phyloP scores from a whole-genome alignment of 2,888 invertebrate genomes.

The Plebejus anna region DNA sequence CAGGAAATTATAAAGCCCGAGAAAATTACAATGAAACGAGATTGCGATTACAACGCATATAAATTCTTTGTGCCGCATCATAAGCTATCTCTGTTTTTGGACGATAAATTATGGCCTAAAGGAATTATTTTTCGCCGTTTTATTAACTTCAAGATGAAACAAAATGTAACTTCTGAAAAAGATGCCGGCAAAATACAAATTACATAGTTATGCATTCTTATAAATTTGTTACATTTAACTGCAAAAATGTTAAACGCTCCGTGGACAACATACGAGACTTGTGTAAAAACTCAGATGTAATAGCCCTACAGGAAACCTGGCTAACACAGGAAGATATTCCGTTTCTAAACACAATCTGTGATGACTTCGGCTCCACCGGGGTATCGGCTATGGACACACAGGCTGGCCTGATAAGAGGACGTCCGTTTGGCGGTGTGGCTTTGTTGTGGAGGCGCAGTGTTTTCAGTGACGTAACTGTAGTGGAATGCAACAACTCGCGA shows the following conservation, averaged over 20 bases:
- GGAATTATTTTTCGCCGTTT: conserved; percentile 6
- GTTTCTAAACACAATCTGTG: conserved; percentile 24
- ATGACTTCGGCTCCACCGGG: conserved; percentile 26
- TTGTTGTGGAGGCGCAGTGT: conserved; percentile 33
- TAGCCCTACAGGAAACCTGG: conserved; percentile 34
- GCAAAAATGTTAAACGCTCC: conserved; percentile 32
- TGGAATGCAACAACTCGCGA: conserved; percentile 31
- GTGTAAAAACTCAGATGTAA: conserved; percentile 29
- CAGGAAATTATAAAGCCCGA: conserved; percentile 25
- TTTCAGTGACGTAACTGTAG: conserved; percentile 29
- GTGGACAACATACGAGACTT: conserved; percentile 30
- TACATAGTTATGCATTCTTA: not conserved
- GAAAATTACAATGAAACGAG: conserved; percentile 28
- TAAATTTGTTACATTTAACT: conserved; percentile 34
- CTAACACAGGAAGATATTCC: conserved; percentile 31
- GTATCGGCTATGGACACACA: conserved; percentile 31
- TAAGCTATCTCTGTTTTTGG: conserved; percentile 27
- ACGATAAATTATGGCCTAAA: conserved; percentile 9
- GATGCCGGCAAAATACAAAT: not conserved
- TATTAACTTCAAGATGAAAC: conserved; percentile 2
- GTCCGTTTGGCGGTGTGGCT: conserved; percentile 32
- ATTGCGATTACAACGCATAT: conserved; percentile 34
- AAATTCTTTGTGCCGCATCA: conserved; percentile 34
- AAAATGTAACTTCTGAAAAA: not conserved
- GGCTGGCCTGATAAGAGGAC: conserved; percentile 27